Evolutionary conservation across 2,888 invertebrate species (phyloP).

Genomic region (Shargacucullia verbasci): DNA sequence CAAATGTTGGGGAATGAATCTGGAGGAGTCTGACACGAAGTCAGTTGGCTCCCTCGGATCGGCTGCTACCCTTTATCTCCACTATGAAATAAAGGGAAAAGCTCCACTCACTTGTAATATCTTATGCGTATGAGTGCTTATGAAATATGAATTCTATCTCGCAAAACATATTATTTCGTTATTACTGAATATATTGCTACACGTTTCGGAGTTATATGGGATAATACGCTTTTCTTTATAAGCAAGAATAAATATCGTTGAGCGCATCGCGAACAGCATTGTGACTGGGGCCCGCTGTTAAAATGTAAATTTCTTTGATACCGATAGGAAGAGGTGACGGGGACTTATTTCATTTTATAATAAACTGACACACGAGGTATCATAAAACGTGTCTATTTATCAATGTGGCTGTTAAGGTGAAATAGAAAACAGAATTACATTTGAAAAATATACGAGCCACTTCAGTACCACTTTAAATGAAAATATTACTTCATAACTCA

Average conservation of each 20-base stretch:
- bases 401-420: constrained; percentile 18
- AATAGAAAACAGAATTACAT: constrained; percentile 17
- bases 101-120: constrained; percentile 81
- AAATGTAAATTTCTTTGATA: constrained; percentile 58
- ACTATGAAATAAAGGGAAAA: constrained; percentile 83
- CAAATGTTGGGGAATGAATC: constrained; percentile 81
- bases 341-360: constrained; percentile 47
- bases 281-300: constrained; percentile 51
- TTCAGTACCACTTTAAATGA: too few relatives aligned
- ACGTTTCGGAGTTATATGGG: constrained; percentile 74
- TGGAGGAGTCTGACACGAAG: constrained; percentile 71
- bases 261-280: constrained; percentile 58
- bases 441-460: not conserved
- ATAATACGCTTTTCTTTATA: constrained; percentile 72
- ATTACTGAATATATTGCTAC: constrained; percentile 84
- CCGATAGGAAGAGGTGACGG: constrained; percentile 51
- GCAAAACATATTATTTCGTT: constrained; percentile 87
- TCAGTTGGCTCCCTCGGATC: constrained; percentile 77
- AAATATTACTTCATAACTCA: too few relatives aligned
- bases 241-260: constrained; percentile 70
- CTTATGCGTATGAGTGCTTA: constrained; percentile 84
- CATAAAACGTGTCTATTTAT: constrained; percentile 38
- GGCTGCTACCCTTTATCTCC: constrained; percentile 80
- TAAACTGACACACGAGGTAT: constrained; percentile 38
- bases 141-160: constrained; percentile 88